Base-by-base conservation (phyloP, 2,797 vertebrate genomes). In the Yasuhikotakia modesta region DNA sequence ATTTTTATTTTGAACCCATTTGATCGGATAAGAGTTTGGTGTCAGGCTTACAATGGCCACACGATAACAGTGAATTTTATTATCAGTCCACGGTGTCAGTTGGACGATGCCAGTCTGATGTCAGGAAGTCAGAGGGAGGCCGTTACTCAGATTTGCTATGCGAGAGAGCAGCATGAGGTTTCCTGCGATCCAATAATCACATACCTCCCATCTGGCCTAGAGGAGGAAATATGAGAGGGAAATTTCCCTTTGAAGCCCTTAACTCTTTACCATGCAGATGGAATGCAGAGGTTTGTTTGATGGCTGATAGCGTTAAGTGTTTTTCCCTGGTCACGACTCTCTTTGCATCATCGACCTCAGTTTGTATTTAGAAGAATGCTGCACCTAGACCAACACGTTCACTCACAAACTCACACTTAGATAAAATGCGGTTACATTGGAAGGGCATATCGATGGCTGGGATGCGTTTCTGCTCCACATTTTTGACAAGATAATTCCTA, bases 1-100 rank as follows among this genome's bases (percentile, higher is more conserved):
- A 71, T 70, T 65, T 78, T 65, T 78, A 64, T 71, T 71, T 58
- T 30, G 53, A 65, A 64, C 64, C 68, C 58, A 53, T 71, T 78
- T 71, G 76, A 64, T 61, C 35, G 35, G 35, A 39, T 39, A 39
- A 39, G 7, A 68, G 53, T 64, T 58, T 60, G 64, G 50, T 76
- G 13, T 6, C 6, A 50, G 7, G 65, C 43, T 60, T 70, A 70
- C 43, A 61, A 68, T 60, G 21, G 43, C 43, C 13, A 57, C 22
- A 21, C 10, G 32, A 27, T 1, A 53, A 53, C 17, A 53, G 10
- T 14, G 1, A 39, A n/a, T n/a, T 77, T 60, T 61, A 61, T 70
- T 27, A 63, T 52, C 21, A 30, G 17, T 27, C 19, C 35, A 21
- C 2, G 55, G 64, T 66, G 52, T 45, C 0, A 0, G 16, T 45